Conservation (phyloP, 2,113 vertebrate species). For the Regulus satrapa region DNA sequence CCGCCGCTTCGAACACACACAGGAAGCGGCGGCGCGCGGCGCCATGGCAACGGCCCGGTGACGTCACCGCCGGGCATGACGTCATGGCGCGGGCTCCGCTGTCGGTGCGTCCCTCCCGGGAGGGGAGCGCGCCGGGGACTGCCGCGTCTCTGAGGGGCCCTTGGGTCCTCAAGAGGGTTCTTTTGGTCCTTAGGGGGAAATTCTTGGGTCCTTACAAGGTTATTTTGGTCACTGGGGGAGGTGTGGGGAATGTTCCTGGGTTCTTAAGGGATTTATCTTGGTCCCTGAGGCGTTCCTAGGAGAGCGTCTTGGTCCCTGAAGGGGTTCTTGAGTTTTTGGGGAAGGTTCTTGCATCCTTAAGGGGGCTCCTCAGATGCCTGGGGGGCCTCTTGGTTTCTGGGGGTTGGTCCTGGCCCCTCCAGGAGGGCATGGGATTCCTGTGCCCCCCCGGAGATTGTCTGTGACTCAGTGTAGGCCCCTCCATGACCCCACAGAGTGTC, state of each 20-base stretch:
- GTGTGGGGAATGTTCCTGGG: background rate
- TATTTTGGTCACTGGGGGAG: background rate
- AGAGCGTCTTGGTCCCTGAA: background rate
- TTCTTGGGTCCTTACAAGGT: background rate
- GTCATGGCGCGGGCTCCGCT: background rate
- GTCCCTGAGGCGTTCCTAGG: background rate
- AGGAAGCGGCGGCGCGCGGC: slow-evolving; percentile 44
- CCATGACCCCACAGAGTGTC: accelerated
- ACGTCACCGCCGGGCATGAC: background rate
- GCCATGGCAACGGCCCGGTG: background rate
- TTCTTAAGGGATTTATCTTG: background rate
- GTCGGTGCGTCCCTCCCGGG: background rate
- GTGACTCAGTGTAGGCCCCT: background rate
- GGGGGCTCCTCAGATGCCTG: background rate
- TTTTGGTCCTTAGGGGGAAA: no score
- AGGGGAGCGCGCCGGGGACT: no score
- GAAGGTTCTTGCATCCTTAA: background rate
- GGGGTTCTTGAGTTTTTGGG: background rate
- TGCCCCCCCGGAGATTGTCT: no score
- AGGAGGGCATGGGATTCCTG: background rate
- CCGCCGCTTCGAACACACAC: slow-evolving; percentile 82
- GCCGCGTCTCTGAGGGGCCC: no score
- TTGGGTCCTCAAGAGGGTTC: no score
- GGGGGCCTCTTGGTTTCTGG: background rate
- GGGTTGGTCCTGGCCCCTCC: background rate